phyloP scores from a whole-genome alignment of 2,113 vertebrate genomes.

The Spizaetus ornatus region DNA sequence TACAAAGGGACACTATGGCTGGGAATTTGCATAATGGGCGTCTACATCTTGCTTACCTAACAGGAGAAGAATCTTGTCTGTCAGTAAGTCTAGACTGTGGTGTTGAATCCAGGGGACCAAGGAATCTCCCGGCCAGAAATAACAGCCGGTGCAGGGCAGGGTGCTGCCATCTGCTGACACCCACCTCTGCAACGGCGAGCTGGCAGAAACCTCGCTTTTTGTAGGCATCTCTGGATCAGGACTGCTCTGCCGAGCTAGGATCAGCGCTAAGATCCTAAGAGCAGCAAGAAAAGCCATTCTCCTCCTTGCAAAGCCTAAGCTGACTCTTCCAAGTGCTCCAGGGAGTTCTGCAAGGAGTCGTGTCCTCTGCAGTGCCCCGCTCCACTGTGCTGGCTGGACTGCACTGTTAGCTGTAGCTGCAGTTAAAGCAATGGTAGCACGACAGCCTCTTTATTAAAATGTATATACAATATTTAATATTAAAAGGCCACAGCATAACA shows the following conservation, averaged over 20 bases:
- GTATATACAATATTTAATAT: fast-evolving
- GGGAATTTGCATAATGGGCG: background rate
- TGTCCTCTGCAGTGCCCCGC: fast-evolving
- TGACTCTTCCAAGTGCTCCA: background rate
- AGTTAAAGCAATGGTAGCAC: background rate
- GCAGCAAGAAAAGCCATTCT: background rate
- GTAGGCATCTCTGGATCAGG: fast-evolving
- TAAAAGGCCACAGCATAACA: background rate
- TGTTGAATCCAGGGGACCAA: background rate
- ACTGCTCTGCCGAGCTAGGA: background rate
- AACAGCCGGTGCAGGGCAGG: background rate
- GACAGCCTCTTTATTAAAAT: background rate
- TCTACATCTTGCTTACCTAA: constrained; percentile 58
- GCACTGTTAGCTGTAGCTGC: fast-evolving
- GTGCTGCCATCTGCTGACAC: constrained; percentile 38
- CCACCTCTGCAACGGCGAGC: background rate
- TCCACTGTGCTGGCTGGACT: background rate
- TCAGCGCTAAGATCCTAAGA: fast-evolving
- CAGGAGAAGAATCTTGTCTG: constrained; percentile 54
- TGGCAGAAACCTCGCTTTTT: too few relatives aligned
- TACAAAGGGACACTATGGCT: constrained; percentile 19
- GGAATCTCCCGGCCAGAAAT: background rate
- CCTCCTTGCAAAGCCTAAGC: too few relatives aligned
- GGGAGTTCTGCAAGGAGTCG: background rate
- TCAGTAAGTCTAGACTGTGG: constrained; percentile 67